Evolutionary conservation across 2,113 vertebrate species (phyloP).

Genomic region (Tiliqua scincoides): DNA sequence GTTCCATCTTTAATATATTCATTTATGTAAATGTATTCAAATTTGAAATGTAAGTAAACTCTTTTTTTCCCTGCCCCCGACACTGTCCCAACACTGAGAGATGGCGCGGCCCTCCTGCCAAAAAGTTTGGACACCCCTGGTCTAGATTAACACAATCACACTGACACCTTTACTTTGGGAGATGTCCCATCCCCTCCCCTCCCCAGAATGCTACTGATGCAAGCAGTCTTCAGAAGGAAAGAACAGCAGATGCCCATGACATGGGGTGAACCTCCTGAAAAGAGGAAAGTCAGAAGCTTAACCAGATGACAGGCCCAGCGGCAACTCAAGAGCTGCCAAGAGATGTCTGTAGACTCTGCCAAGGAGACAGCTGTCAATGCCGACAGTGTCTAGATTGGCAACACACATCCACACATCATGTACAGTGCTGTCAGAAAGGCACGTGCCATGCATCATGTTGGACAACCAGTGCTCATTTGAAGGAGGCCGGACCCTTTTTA

Average conservation of each 20-base stretch:
- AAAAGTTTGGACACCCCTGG: too few species aligned
- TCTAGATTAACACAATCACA: background rate
- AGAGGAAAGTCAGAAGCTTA: slow-evolving; percentile 61
- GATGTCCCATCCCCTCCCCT: background rate
- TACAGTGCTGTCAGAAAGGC: slow-evolving; percentile 47
- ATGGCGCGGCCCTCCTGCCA: too few species aligned
- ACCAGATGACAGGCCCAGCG: slow-evolving; percentile 68
- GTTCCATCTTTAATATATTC: too few species aligned
- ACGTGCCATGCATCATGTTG: slow-evolving; percentile 38
- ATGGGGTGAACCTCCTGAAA: slow-evolving; percentile 66
- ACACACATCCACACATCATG: slow-evolving; percentile 67
- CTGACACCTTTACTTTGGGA: background rate
- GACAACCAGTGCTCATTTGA: slow-evolving; percentile 57
- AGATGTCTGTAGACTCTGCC: slow-evolving; percentile 64
- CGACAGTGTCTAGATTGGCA: slow-evolving; percentile 66
- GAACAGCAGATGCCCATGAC: slow-evolving; percentile 55
- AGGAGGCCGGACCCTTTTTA: slow-evolving; percentile 37
- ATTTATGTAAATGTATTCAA: too few species aligned
- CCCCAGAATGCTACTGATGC: background rate
- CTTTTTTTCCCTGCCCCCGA: too few species aligned
- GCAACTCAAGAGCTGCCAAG: slow-evolving; percentile 66
- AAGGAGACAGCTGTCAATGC: slow-evolving; percentile 71
- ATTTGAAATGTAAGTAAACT: too few species aligned
- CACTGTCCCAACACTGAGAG: too few species aligned
- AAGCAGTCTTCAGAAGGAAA: slow-evolving; percentile 27